These are phyloP conservation scores for Sinocyclocheilus anshuiensis DNA, from an alignment of 2,113 vertebrate genomes.

Conservation along the genomic window DNA sequence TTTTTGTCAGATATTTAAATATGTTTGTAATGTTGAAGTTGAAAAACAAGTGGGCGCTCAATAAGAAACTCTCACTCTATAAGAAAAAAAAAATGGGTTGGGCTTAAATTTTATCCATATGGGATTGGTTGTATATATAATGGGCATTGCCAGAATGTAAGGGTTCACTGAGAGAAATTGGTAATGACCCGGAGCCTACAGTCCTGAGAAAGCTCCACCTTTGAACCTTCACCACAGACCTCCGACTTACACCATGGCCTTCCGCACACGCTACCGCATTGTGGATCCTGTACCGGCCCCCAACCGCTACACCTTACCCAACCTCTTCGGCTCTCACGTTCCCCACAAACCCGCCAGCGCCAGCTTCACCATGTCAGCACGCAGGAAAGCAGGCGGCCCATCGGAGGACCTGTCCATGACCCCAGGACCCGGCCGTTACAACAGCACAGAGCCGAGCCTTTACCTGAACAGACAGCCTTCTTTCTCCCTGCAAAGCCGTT, in stretches of 20 bases:
- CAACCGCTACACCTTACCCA: constrained; percentile 84
- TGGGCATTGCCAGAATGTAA: not conserved
- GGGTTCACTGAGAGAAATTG: not conserved
- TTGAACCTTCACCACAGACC: constrained; percentile 72
- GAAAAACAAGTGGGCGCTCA: not conserved
- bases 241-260: constrained; percentile 82
- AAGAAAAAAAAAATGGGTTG: not conserved
- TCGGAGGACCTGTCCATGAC: constrained; percentile 77
- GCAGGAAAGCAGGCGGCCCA: constrained; percentile 61
- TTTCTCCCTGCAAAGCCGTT: constrained; percentile 83
- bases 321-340: constrained; percentile 77
- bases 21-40: not conserved
- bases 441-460: constrained; percentile 75
- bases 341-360: constrained; percentile 79
- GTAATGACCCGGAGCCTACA: constrained; percentile 81
- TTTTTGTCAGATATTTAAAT: not conserved
- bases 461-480: constrained; percentile 78
- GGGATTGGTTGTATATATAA: not conserved
- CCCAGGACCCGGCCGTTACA: constrained; percentile 82
- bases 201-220: constrained; percentile 79
- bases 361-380: constrained; percentile 74
- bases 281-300: constrained; percentile 79
- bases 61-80: not conserved
- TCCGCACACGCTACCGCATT: constrained; percentile 75
- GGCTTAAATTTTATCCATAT: not conserved